phyloP scores from a whole-genome alignment of 2,888 invertebrate species.

The Tigriopus californicus region DNA sequence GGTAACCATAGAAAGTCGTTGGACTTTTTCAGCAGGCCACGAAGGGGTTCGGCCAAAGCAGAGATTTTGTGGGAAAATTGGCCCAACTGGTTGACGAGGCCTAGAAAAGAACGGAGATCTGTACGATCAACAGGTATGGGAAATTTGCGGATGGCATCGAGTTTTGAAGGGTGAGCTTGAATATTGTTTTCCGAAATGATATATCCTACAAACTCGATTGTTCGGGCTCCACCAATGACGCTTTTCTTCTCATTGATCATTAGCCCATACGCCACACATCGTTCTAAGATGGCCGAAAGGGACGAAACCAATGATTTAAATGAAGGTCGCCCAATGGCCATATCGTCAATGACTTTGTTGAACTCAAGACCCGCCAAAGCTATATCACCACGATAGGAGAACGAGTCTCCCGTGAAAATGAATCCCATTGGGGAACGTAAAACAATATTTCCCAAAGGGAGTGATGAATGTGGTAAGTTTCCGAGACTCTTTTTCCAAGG shows the following conservation, averaged over 20 bases:
- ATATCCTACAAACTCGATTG: no score
- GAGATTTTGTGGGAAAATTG: neutral
- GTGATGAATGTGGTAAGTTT: slow-evolving; percentile 15
- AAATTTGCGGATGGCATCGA: no score
- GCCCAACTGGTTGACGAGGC: neutral
- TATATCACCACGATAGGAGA: no score
- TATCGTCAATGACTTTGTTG: no score
- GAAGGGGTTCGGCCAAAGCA: neutral
- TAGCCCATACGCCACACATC: neutral
- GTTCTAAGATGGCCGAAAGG: neutral
- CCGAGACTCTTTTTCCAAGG: neutral
- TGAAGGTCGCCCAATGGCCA: no score
- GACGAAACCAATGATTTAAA: no score
- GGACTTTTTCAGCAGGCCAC: neutral
- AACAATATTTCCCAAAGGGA: slow-evolving; percentile 15
- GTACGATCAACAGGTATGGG: neutral
- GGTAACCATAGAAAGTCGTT: neutral
- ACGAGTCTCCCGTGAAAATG: neutral
- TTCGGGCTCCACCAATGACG: neutral
- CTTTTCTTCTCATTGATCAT: neutral
- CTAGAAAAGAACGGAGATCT: neutral
- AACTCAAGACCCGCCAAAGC: no score
- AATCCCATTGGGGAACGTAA: slow-evolving; percentile 6
- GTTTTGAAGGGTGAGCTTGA: no score
- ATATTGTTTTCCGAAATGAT: no score